A percentile compares a stretch with the other conserved stretches of the same genome.
Conservation (phyloP, 1,140 invertebrate species). For the Papilio polyxenes region DNA sequence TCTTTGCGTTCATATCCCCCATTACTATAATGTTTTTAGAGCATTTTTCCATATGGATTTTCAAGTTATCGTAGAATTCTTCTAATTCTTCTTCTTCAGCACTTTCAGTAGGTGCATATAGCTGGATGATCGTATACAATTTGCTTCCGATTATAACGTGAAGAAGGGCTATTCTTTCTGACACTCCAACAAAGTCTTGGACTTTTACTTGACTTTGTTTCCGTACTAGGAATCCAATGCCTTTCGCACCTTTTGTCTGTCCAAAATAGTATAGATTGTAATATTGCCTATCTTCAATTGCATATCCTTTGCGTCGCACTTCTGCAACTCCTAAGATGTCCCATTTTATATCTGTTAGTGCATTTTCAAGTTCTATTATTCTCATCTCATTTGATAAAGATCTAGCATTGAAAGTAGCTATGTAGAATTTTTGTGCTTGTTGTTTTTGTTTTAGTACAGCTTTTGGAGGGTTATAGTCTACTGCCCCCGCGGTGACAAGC, state of each 20-base stretch:
- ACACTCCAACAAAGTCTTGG: conserved; percentile 8
- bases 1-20: too few relatives aligned
- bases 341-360: background rate
- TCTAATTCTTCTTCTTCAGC: too few relatives aligned
- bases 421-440: background rate
- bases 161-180: background rate
- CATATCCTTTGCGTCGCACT: conserved; percentile 2
- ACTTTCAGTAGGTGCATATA: background rate
- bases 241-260: conserved; percentile 6
- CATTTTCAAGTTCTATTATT: background rate
- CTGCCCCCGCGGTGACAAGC: background rate
- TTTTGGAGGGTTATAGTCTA: background rate
- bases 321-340: background rate
- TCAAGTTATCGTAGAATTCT: too few relatives aligned
- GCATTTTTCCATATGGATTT: too few relatives aligned
- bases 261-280: conserved; percentile 15
- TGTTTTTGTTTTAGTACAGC: background rate
- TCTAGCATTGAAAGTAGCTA: background rate
- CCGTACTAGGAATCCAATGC: conserved; percentile 14
- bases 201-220: conserved; percentile 2
- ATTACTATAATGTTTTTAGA: too few relatives aligned
- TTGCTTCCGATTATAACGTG: background rate
- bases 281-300: conserved; percentile 8
- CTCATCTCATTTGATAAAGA: background rate
- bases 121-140: background rate